Evolutionary conservation across 2,888 invertebrate species (phyloP), one percentile per base, ranked within the genome.

Genomic region (Villa cingulata): DNA sequence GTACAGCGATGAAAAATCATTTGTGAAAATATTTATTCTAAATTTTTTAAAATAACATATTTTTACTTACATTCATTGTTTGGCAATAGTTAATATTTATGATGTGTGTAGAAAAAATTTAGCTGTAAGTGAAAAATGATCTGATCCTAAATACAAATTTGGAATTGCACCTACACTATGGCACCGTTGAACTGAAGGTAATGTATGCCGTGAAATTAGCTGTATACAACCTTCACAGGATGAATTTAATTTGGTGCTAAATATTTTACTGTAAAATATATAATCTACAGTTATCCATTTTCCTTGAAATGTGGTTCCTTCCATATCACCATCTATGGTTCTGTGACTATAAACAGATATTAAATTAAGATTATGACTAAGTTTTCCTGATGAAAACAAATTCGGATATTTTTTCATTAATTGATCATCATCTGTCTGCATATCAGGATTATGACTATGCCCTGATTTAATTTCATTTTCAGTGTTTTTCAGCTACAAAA

Each of bases 241-340:
- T 10, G 46, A 43, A 16, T 43, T 42, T 7, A 37, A 12, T 20
- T 43, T 46, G n/a, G 41, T 34, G 12, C 44, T 59, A n/a, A 63
- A 41, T 12, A 60, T 61, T 48, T 65, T 57, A 43, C 80, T 81
- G 56, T 85, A 90, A 65, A 92, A 90, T 51, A 96, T 90, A 62
- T 92, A 94, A 70, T 96, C 95, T 0, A 95, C 92, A 0, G 81
- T 84, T 45, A 81, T 68, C 84, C 86, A 86, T 41, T 69, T 62
- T 43, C 78, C 70, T 59, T 92, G 92, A 63, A 73, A 77, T 0
- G 91, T 89, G 6, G 90, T 85, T 0, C 80, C 86, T 59, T 81
- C 83, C 0, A 46, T 49, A 41, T 69, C 70, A 17, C 70, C 61
- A 1, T 57, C 48, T 1, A 15, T 18, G 1, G 72, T 69, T 32